phyloP scores from a whole-genome alignment of 2,888 invertebrate species.

The Temnothorax rugatulus region DNA sequence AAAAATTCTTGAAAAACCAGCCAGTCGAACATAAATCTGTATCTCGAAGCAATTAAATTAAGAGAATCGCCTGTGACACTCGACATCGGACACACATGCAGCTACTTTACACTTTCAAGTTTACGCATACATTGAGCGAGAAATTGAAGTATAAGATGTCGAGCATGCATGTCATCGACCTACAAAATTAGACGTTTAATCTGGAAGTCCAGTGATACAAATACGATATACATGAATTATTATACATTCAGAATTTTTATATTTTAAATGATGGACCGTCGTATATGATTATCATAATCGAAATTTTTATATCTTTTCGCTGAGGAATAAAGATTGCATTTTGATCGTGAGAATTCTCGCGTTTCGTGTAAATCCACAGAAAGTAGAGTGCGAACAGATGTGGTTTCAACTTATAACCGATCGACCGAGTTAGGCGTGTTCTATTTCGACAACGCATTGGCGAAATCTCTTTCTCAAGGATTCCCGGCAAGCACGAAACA shows the following conservation, averaged over 20 bases:
- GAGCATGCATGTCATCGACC: conserved; percentile 32
- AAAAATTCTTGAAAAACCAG: conserved; percentile 44
- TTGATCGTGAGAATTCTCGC: not conserved
- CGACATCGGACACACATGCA: not conserved
- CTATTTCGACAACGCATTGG: conserved; percentile 33
- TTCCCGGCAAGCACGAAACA: conserved; percentile 65
- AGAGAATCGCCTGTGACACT: conserved; percentile 10
- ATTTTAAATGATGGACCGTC: not conserved
- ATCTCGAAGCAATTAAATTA: conserved; percentile 44
- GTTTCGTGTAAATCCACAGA: not conserved
- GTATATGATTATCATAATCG: no score
- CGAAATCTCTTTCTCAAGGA: conserved; percentile 56
- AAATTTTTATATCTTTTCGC: not conserved
- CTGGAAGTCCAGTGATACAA: not conserved
- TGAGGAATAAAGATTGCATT: not conserved
- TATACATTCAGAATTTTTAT: not conserved
- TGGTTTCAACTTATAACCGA: not conserved
- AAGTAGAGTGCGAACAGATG: not conserved
- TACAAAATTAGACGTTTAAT: conserved; percentile 8
- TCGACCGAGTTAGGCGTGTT: conserved; percentile 12
- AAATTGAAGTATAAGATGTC: not conserved
- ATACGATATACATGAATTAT: not conserved
- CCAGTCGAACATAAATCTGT: conserved; percentile 37
- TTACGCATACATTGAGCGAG: not conserved
- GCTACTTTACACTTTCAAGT: conserved; percentile 19